Base-by-base conservation (phyloP, 64 coral and sea anemone species). In the Acropora tenuis region DNA sequence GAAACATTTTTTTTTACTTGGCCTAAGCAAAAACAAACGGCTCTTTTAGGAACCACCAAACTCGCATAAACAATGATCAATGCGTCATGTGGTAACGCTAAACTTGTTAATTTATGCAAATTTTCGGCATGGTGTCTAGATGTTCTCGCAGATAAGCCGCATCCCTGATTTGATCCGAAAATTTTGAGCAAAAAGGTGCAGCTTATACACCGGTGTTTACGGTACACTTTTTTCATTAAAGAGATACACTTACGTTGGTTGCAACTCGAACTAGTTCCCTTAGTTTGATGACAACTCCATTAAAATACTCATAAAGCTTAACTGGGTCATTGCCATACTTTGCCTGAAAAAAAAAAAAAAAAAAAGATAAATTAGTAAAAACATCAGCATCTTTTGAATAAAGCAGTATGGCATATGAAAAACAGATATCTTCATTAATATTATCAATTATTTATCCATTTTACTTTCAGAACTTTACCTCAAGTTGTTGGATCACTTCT, bases 261-360 rank as follows among this genome's bases (percentile, higher is more conserved):
- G 82, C 82, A 85, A 7, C 65, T 8, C 41, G 44, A 49, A 85
- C 82, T 49, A 85, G 66, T 20, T 85, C 82, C 19, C 82, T 85
- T n/a, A 85, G 82, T 30, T 72, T 85, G 46, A 65, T 68, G 3
- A 85, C 82, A 71, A 85, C 82, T 48, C 82, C 82, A 71, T 85
- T 8, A 30, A 85, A 72, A 85, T 71, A 71, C 15, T 85, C 61
- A 69, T 46, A 67, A 69, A 85, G 82, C 45, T 71, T 85, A 2
- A 85, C 82, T 71, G 82, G 82, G 45, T 85, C 82, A 85, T 49
- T 85, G 9, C 82, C 82, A 85, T 85, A 85, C 43, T 71, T 85
- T 47, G 1, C 82, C 82, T 85, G 45, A 72, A 72, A 30, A 8
- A 20, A 47, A 71, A 11, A 18, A 48, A 16, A 49, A 42, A 60